Evolutionary conservation across 2,888 invertebrate species (phyloP).

Genomic region (Didymodactylos carnosus): DNA sequence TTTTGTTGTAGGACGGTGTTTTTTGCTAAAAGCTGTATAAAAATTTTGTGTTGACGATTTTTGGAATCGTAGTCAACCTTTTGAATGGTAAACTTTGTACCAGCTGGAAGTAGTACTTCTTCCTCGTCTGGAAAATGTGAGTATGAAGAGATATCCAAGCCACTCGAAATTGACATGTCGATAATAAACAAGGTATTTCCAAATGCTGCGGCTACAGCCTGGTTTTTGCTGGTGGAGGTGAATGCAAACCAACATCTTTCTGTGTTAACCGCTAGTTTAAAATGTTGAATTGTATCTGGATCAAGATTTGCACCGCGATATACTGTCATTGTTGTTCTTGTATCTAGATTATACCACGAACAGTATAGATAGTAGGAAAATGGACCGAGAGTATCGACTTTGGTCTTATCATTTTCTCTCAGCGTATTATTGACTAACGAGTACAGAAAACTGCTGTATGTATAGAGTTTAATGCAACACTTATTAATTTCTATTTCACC

Average conservation of each 20-base stretch:
- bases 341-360: not conserved
- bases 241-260: not conserved
- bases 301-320: not conserved
- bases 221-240: not conserved
- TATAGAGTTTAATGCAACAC: not conserved
- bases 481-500: not conserved
- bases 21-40: not conserved
- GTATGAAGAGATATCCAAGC: not conserved
- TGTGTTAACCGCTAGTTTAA: not conserved
- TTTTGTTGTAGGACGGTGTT: not conserved
- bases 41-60: not conserved
- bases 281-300: not conserved
- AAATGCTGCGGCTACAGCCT: not conserved
- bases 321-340: not conserved
- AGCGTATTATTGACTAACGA: not conserved
- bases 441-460: not conserved
- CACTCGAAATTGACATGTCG: not conserved
- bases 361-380: not conserved
- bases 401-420: not conserved
- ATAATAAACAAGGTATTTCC: not conserved
- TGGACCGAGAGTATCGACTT: too few relatives aligned
- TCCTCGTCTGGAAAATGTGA: not conserved
- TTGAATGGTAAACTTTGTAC: not conserved
- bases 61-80: not conserved
- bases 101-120: not conserved